Evolutionary conservation across 2,888 invertebrate species (phyloP).

Genomic region (Brachylomia viminalis): DNA sequence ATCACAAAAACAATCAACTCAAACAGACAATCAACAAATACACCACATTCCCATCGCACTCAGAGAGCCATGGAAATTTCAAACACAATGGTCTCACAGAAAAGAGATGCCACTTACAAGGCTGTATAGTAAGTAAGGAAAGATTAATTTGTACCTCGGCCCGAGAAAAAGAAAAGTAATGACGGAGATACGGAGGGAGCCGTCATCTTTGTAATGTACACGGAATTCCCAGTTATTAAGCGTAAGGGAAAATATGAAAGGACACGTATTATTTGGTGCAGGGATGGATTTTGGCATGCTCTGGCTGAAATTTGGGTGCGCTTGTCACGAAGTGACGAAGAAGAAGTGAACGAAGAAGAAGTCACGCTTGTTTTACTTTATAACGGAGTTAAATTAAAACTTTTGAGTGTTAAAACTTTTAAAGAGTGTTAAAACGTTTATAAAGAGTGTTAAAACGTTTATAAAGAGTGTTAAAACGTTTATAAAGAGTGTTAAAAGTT

Average conservation of each 20-base stretch:
- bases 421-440: too few relatives aligned
- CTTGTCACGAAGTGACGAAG: too few relatives aligned
- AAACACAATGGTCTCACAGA: slow-evolving; percentile 67
- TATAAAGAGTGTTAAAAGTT: too few relatives aligned
- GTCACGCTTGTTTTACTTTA: background rate
- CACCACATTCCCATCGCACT: slow-evolving; percentile 35
- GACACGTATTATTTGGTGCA: slow-evolving; percentile 59
- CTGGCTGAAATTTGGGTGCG: background rate
- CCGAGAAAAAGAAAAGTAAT: slow-evolving; percentile 74
- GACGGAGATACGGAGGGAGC: slow-evolving; percentile 67
- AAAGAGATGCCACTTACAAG: slow-evolving; percentile 77
- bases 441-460: too few relatives aligned
- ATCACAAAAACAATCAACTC: slow-evolving; percentile 27
- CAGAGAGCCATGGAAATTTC: slow-evolving; percentile 54
- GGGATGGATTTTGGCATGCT: slow-evolving; percentile 52
- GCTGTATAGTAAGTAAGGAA: slow-evolving; percentile 79
- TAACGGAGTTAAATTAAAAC: background rate
- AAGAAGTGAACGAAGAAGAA: too few relatives aligned
- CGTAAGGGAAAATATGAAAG: slow-evolving; percentile 63
- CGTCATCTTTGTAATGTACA: slow-evolving; percentile 78
- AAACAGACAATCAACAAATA: slow-evolving; percentile 53
- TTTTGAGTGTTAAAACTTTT: too few relatives aligned
- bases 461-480: too few relatives aligned
- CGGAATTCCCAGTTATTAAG: slow-evolving; percentile 74
- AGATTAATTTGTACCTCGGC: slow-evolving; percentile 83